Conservation (phyloP, 2,797 vertebrate species). For the Silurus aristotelis region DNA sequence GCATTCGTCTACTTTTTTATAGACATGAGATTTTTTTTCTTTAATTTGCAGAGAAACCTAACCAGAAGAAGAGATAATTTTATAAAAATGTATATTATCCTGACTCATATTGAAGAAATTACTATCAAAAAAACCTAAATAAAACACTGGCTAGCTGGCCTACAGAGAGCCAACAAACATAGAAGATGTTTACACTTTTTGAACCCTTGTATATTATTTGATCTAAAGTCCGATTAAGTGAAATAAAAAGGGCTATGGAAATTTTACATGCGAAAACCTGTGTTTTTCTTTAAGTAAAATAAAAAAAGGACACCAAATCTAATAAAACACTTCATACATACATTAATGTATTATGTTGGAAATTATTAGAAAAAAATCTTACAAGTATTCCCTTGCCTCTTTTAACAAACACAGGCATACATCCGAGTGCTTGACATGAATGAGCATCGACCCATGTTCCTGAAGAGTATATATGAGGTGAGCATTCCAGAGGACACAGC, state of each 20-base stretch:
- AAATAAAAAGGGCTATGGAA: background rate
- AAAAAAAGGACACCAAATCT: background rate
- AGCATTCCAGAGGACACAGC: conserved; percentile 86
- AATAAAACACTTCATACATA: background rate
- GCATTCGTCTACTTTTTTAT: no score
- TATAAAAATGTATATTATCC: background rate
- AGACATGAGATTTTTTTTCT: no score
- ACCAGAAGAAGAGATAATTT: background rate
- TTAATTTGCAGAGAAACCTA: background rate
- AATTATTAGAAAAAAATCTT: conserved; percentile 4
- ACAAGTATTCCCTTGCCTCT: background rate
- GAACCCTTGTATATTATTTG: background rate
- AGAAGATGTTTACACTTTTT: background rate
- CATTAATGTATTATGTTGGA: background rate
- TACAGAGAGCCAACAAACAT: background rate
- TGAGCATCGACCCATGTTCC: conserved; percentile 87
- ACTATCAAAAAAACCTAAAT: background rate
- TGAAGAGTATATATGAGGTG: conserved; percentile 79
- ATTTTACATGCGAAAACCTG: background rate
- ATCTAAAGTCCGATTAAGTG: background rate
- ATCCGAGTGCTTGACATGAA: conserved; percentile 89
- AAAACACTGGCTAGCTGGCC: background rate
- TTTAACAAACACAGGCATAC: conserved; percentile 77
- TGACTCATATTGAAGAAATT: background rate
- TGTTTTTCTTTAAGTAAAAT: background rate